A percentile compares a stretch with the other conserved stretches of the same genome.
Evolutionary conservation across 1,140 invertebrate genomes (phyloP).

Genomic region (Tetragonula clypearis): DNA sequence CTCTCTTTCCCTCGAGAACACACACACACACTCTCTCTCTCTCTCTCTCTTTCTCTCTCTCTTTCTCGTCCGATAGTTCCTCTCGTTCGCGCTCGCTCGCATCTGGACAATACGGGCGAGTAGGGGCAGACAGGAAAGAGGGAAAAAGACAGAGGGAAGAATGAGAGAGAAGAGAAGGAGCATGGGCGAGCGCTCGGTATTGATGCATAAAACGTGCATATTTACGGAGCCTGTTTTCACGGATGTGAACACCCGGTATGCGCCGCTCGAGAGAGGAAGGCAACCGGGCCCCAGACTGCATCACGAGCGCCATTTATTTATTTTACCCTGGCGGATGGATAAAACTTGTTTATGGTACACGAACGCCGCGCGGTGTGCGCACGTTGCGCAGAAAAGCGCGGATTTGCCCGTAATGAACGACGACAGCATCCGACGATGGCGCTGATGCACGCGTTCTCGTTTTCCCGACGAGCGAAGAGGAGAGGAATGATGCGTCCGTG

Average conservation of each 20-base stretch:
- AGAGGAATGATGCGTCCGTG: no score
- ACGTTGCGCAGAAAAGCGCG: constrained; percentile 37
- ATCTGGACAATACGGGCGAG: background rate
- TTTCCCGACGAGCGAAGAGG: constrained; percentile 11
- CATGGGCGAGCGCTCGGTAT: constrained; percentile 62
- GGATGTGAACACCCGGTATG: constrained; percentile 80
- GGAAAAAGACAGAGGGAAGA: constrained; percentile 23
- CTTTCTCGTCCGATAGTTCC: background rate
- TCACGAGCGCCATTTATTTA: constrained; percentile 77
- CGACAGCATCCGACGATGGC: constrained; percentile 52
- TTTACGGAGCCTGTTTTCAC: constrained; percentile 80
- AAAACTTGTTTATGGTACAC: constrained; percentile 76
- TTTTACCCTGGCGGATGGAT: constrained; percentile 76
- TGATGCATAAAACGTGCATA: constrained; percentile 80
- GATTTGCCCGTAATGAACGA: constrained; percentile 55
- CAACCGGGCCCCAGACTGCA: constrained; percentile 63
- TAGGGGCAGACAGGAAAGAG: constrained; percentile 12
- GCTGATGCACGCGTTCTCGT: constrained; percentile 15
- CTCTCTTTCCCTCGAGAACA: constrained; percentile 18
- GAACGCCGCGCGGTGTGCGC: constrained; percentile 21
- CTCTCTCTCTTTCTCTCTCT: background rate
- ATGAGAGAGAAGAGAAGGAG: constrained; percentile 43
- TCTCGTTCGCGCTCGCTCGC: background rate
- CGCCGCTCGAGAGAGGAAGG: constrained; percentile 67
- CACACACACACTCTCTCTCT: background rate